Percentiles rank a stretch among this genome's conserved stretches.
Conservation (phyloP, 2,797 vertebrate species). For the Bufotes viridis region DNA sequence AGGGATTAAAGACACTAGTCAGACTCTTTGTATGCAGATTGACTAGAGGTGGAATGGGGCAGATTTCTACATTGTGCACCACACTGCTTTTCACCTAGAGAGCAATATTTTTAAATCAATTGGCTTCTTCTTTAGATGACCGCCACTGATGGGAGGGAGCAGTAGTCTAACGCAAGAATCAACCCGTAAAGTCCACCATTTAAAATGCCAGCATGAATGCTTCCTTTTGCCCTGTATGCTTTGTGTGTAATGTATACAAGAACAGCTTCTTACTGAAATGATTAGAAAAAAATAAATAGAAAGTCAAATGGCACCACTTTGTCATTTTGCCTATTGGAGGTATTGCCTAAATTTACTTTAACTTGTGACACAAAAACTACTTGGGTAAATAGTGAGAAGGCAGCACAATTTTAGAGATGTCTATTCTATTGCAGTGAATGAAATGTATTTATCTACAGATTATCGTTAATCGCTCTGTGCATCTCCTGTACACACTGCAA, state of each 20-base stretch:
- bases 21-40: too few relatives aligned
- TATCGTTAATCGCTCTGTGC: not conserved
- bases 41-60: too few relatives aligned
- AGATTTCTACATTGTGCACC: too few relatives aligned
- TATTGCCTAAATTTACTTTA: not conserved
- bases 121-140: too few relatives aligned
- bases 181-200: too few relatives aligned
- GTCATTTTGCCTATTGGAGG: not conserved
- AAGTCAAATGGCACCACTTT: not conserved
- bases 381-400: not conserved
- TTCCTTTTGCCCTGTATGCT: not conserved
- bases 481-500: not conserved
- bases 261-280: not conserved
- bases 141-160: too few relatives aligned
- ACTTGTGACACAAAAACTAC: not conserved
- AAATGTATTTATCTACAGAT: not conserved
- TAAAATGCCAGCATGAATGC: too few relatives aligned
- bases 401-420: not conserved
- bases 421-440: not conserved
- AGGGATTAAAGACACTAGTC: too few relatives aligned
- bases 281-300: not conserved
- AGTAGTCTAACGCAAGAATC: too few relatives aligned
- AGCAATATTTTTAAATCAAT: too few relatives aligned
- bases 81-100: too few relatives aligned
- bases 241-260: not conserved